Conservation (phyloP, 2,797 vertebrate species). For the Galago senegalensis region DNA sequence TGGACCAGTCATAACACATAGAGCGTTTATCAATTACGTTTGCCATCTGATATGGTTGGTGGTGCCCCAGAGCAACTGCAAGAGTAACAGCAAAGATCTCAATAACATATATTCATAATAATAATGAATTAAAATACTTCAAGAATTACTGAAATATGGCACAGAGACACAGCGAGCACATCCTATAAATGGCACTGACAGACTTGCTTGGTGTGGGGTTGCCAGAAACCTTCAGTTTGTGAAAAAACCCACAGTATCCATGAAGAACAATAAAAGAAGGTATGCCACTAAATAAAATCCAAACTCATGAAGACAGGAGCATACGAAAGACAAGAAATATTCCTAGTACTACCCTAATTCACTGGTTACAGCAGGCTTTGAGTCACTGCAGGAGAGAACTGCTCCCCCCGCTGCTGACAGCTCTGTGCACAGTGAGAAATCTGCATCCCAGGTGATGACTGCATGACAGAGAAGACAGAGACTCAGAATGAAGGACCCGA, state of each 20-base stretch:
- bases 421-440: not conserved
- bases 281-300: not conserved
- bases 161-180: not conserved
- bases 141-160: not conserved
- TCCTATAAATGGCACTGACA: not conserved
- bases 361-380: not conserved
- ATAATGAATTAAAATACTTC: not conserved
- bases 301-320: not conserved
- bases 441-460: not conserved
- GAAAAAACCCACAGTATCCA: not conserved
- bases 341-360: not conserved
- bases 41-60: not conserved
- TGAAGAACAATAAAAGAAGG: too few species aligned
- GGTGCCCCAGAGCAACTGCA: not conserved
- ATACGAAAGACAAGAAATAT: not conserved
- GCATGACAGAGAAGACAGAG: not conserved
- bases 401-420: not conserved
- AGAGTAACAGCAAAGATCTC: not conserved
- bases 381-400: not conserved
- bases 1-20: not conserved
- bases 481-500: not conserved
- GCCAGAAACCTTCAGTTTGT: not conserved
- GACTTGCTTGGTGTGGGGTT: not conserved
- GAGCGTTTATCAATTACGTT: not conserved
- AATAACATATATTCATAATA: not conserved